These are phyloP conservation scores for Hemithea aestivaria DNA, from an alignment of 2,888 invertebrate genomes.

Conservation along the genomic window DNA sequence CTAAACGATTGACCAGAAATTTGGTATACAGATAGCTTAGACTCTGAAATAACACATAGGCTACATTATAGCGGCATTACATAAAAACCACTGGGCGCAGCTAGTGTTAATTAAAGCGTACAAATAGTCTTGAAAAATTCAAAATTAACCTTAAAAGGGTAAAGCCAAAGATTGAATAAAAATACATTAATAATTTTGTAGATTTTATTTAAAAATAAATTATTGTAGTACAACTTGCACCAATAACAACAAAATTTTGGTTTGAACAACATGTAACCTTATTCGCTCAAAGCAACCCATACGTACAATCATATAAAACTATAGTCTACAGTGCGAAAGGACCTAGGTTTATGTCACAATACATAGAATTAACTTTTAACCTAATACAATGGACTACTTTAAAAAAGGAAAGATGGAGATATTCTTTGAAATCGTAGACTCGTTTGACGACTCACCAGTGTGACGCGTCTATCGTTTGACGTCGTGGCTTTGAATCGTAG, in stretches of 20 bases:
- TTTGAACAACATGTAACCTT: conserved; percentile 70
- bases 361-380: conserved; percentile 29
- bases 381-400: conserved; percentile 17
- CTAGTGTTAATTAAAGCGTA: too few relatives aligned
- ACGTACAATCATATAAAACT: conserved; percentile 46
- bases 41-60: too few relatives aligned
- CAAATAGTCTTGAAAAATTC: too few relatives aligned
- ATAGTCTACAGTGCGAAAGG: conserved; percentile 53
- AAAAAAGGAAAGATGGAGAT: too few relatives aligned
- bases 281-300: conserved; percentile 67
- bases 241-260: conserved; percentile 78
- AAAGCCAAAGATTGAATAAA: conserved; percentile 29
- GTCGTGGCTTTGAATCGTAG: too few relatives aligned
- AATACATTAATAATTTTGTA: conserved; percentile 37
- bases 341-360: conserved; percentile 41
- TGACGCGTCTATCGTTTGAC: too few relatives aligned
- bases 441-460: too few relatives aligned
- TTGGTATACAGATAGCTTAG: too few relatives aligned
- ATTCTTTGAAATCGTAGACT: too few relatives aligned
- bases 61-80: too few relatives aligned
- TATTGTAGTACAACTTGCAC: conserved; percentile 76
- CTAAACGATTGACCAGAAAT: too few relatives aligned
- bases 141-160: not conserved
- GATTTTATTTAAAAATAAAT: conserved; percentile 78
- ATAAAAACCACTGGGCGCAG: too few relatives aligned